Evolutionary conservation across 2,113 vertebrate genomes (phyloP).

Genomic region (Salvelinus alpinus): DNA sequence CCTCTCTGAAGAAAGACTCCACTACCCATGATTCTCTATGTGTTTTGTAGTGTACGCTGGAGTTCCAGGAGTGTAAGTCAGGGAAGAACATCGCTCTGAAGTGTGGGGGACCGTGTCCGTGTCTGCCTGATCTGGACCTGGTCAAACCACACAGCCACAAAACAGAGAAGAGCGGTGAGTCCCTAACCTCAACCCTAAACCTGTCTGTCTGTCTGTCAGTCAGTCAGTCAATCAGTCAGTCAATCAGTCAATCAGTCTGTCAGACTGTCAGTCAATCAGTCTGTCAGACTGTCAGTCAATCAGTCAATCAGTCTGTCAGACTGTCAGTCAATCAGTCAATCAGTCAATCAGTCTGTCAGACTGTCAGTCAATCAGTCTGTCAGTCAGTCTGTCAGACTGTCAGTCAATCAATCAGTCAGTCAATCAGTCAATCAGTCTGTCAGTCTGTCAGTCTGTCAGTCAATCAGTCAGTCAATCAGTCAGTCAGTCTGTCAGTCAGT

Average conservation of each 20-base stretch:
- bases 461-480: too few species aligned
- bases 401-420: too few species aligned
- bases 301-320: too few species aligned
- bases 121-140: constrained; percentile 80
- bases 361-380: too few species aligned
- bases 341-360: too few species aligned
- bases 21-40: constrained; percentile 22
- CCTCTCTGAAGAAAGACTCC: not conserved
- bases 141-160: constrained; percentile 66
- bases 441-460: too few species aligned
- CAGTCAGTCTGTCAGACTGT: too few species aligned
- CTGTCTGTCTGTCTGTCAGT: constrained; percentile 14
- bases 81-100: constrained; percentile 81
- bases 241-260: not conserved
- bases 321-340: too few species aligned
- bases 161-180: constrained; percentile 83
- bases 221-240: not conserved
- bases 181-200: constrained; percentile 39
- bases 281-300: too few species aligned
- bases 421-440: too few species aligned
- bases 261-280: too few species aligned
- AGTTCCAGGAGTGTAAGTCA: constrained; percentile 90
- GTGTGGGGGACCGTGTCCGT: constrained; percentile 91
- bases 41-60: constrained; percentile 88
- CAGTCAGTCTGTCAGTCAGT: too few species aligned